These are phyloP conservation scores for Chloropsis cyanopogon DNA, from an alignment of 2,113 vertebrate genomes.

Conservation along the genomic window DNA sequence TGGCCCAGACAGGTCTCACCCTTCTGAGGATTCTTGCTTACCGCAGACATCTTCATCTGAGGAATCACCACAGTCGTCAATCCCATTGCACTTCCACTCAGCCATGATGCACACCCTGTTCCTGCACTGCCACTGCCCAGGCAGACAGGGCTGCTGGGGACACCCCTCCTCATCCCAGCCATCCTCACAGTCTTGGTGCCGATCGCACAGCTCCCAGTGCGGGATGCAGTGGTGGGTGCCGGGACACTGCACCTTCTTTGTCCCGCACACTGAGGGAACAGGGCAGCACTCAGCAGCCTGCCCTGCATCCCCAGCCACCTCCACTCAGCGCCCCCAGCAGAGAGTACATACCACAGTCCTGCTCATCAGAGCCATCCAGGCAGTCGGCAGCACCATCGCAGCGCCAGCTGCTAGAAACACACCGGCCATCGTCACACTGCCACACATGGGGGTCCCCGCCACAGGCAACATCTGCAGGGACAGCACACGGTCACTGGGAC, in stretches of 20 bases:
- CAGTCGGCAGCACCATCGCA: constrained; percentile 86
- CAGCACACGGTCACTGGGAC: not conserved
- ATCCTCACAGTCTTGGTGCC: constrained; percentile 73
- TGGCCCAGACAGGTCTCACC: not conserved
- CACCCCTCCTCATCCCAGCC: constrained; percentile 80
- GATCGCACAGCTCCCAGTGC: constrained; percentile 74
- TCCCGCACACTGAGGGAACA: constrained; percentile 62
- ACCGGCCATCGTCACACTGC: constrained; percentile 86
- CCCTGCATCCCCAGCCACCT: too few species aligned
- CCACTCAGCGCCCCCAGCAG: rapidly evolving
- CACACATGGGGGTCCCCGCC: constrained; percentile 64
- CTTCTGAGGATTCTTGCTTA: not conserved
- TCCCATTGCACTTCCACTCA: constrained; percentile 85
- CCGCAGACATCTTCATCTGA: constrained; percentile 83
- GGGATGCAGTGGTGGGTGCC: constrained; percentile 75
- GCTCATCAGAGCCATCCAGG: constrained; percentile 88
- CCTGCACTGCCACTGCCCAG: constrained; percentile 83
- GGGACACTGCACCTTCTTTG: constrained; percentile 74
- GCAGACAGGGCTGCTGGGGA: constrained; percentile 66
- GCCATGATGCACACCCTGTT: constrained; percentile 82
- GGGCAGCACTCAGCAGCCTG: not conserved
- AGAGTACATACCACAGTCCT: constrained; percentile 75
- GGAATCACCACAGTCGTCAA: constrained; percentile 85
- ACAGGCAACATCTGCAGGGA: constrained; percentile 55
- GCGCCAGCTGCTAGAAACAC: constrained; percentile 76